Conservation (phyloP, 2,113 vertebrate genomes). For the Ailurus styani region DNA sequence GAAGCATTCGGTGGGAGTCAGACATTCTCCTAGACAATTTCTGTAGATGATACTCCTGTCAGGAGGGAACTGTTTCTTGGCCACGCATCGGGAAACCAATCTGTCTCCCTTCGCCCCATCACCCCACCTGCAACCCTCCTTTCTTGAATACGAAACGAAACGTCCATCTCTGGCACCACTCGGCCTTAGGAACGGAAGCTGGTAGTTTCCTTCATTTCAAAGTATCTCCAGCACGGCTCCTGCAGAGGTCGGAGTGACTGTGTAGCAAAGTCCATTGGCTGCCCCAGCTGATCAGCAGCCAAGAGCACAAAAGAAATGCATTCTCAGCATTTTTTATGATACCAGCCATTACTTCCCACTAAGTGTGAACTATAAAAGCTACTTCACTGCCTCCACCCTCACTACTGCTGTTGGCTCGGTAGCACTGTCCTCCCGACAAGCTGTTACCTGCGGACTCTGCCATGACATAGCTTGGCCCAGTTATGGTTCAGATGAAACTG, state of each 20-base stretch:
- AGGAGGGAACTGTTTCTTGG: conserved; percentile 10
- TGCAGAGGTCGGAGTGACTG: not conserved
- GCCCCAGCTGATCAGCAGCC: not conserved
- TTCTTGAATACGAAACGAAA: conserved; percentile 31
- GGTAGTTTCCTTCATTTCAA: not conserved
- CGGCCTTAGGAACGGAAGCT: not conserved
- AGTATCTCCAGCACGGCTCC: not conserved
- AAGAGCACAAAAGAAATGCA: conserved; percentile 7
- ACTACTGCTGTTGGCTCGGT: not conserved
- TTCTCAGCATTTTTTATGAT: not conserved
- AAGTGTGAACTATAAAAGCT: not conserved
- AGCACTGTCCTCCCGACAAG: not conserved
- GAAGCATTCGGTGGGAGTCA: not conserved
- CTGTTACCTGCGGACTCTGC: not conserved
- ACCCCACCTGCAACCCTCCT: not conserved
- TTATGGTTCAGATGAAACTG: not conserved
- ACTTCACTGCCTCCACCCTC: not conserved
- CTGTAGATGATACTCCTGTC: not conserved
- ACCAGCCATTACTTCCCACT: not conserved
- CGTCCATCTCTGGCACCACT: not conserved
- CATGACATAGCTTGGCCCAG: not conserved
- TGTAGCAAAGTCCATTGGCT: not conserved
- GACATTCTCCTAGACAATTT: not conserved
- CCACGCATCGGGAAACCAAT: not conserved
- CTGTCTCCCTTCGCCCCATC: not conserved